Evolutionary conservation across 2,797 vertebrate species (phyloP), one percentile per base, ranked within the genome.

Genomic region (Coregonus suidteri): DNA sequence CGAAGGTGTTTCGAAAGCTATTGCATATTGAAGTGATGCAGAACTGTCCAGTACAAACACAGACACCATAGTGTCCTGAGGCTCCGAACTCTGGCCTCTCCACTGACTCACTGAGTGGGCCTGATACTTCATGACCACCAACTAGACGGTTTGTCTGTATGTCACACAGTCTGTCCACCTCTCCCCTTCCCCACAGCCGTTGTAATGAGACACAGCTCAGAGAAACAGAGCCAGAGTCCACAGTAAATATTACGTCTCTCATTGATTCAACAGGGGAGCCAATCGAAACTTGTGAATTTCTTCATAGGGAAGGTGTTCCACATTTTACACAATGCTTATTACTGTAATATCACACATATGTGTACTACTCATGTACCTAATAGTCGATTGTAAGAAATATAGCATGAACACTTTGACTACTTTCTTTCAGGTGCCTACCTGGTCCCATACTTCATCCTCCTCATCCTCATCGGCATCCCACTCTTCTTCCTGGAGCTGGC

Each of bases 401-500:
- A 14, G 0, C 31, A 15, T 35, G 13, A 68, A 16, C 66, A 35
- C 34, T 68, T 68, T 35, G 41, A 35, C 15, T 1, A 11, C 20
- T 85, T 41, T 84, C 35, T 78, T 72, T 52, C 86, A 98, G 97
- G 97, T 70, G 97, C 97, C 73, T 98, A 98, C 84, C 91, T 98
- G 86, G 96, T 98, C 73, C 97, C 97, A 0, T 98, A 98, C 85
- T 92, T 97, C 85, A 96, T 98, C 85, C 94, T 98, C 75, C 96
- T 98, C 41, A 69, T 98, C 88, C 89, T 98, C 86, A 98, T 98
- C 0, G 97, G 97, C 78, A 95, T 98, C 85, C 97, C 97, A 0
- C 96, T 98, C 75, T 98, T 98, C 92, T 98, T 98, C 92, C 88
- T 98, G 95, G 97, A 98, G 92, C 87, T 98, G 91, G 97, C 97